Conservation (phyloP, 2,797 vertebrate species). For the Psittacula derbiana region DNA sequence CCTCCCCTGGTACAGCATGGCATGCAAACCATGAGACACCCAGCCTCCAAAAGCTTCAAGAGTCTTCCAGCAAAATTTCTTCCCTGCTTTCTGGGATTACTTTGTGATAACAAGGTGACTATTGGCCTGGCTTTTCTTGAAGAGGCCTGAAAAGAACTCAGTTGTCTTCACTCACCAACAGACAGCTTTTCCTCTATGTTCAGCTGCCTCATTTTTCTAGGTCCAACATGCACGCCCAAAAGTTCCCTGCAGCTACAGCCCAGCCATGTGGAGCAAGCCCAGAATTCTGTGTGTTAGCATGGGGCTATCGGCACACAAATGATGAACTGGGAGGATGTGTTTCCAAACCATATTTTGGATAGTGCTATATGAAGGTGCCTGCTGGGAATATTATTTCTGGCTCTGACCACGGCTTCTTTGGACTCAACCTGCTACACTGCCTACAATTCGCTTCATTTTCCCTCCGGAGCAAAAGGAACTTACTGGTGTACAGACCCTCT, state of each 20-base stretch:
- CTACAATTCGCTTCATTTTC: not conserved
- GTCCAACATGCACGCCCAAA: not conserved
- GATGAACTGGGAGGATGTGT: not conserved
- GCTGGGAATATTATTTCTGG: not conserved
- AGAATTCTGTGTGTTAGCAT: not conserved
- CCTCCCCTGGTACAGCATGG: rapidly evolving
- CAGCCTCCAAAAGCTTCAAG: not conserved
- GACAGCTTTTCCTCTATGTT: not conserved
- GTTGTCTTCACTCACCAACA: not conserved
- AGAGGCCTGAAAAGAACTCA: not conserved
- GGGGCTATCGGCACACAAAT: not conserved
- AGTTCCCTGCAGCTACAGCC: not conserved
- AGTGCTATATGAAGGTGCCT: not conserved
- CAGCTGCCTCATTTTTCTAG: not conserved
- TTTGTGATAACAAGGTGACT: not conserved
- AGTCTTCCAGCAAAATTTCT: not conserved
- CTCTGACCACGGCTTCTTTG: not conserved
- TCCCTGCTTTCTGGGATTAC: not conserved
- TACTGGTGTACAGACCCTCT: not conserved
- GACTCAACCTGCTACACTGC: not conserved
- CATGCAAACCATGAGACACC: not conserved
- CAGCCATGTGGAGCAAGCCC: not conserved
- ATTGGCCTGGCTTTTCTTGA: not conserved
- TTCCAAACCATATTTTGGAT: not conserved
- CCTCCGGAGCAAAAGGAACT: not conserved